A percentile compares a stretch with the other conserved stretches of the same genome.
These are phyloP conservation scores for Poeciliopsis occidentalis DNA, from an alignment of 2,113 vertebrate genomes.

Conservation along the genomic window DNA sequence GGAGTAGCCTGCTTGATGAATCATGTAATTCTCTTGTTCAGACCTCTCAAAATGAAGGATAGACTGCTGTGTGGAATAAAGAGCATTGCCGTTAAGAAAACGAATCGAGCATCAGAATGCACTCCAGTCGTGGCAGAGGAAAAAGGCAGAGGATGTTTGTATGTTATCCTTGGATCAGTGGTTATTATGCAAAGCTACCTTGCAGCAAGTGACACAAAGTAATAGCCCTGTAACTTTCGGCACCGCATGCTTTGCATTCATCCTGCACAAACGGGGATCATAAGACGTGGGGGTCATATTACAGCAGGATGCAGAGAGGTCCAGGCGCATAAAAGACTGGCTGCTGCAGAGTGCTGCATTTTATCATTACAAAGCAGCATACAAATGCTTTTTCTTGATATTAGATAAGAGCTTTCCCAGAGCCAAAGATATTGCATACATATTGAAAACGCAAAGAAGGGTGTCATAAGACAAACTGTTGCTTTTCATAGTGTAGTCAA, in stretches of 20 bases:
- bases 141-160: slow-evolving; percentile 30
- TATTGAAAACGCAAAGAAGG: slow-evolving; percentile 65
- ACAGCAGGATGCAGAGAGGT: slow-evolving; percentile 63
- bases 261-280: slow-evolving; percentile 53
- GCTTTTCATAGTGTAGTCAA: slow-evolving; percentile 54
- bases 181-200: slow-evolving; percentile 25
- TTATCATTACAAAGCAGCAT: slow-evolving; percentile 59
- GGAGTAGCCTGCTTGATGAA: slow-evolving; percentile 77
- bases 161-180: slow-evolving; percentile 36
- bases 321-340: slow-evolving; percentile 53
- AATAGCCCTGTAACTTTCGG: slow-evolving; percentile 43
- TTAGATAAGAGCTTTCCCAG: slow-evolving; percentile 70
- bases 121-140: slow-evolving; percentile 9
- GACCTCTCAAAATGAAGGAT: slow-evolving; percentile 76
- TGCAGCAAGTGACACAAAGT: slow-evolving; percentile 50
- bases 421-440: slow-evolving; percentile 71
- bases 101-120: slow-evolving; percentile 57
- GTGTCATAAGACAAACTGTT: slow-evolving; percentile 56
- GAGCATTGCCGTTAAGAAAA: slow-evolving; percentile 61
- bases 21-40: slow-evolving; percentile 75
- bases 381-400: slow-evolving; percentile 62
- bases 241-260: slow-evolving; percentile 52
- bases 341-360: slow-evolving; percentile 60
- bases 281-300: slow-evolving; percentile 59
- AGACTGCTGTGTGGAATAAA: slow-evolving; percentile 68